Evolutionary conservation across 2,797 vertebrate species (phyloP), one percentile per base, ranked within the genome.

Genomic region (Dicrostonyx torquatus): DNA sequence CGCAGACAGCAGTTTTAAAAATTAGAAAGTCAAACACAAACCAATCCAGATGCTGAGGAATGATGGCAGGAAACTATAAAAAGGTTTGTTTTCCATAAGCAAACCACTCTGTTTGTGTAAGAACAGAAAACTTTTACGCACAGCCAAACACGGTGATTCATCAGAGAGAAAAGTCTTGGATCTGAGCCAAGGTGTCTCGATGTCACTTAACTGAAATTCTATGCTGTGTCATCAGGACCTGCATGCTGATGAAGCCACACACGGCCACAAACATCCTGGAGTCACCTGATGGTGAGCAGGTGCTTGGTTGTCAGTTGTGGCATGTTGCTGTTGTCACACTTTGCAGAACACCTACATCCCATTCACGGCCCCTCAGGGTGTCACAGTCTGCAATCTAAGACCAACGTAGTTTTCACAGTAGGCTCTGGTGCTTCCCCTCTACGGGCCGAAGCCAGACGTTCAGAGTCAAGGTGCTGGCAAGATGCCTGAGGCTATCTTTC

Each of bases 331-430:
- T 9, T 37, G 22, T 17, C 14, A 37, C 31, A 55, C 22, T 18
- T 37, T 17, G 8, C 50, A 73, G 26, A 7, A 45, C 18, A 34
- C 55, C 86, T 31, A 17, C 40, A 11, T 12, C 62, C 53, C 12
- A 2, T 10, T 34, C 9, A 5, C 2, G 18, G 40, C 7, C 29
- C 37, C 29, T 1, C 3, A 3, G 3, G 26, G 14, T 40, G 3
- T 80, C 11, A n/a, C 37, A 11, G 76, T 45, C 48, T 1, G 26
- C 10, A 5, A 37, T 10, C 18, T 73, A 75, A 55, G 4, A 53
- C 45, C 40, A 76, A 1, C 0, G 2, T 1, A 40, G 9, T 10
- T 62, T 37, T 22, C 11, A 18, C n/a, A 40, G 31, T 20, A 58
- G 24, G 12, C 70, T 2, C 3, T 76, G 20, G 10, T 43, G 17